Base-by-base conservation (phyloP, 2,113 vertebrate genomes). In the Lepus americanus region DNA sequence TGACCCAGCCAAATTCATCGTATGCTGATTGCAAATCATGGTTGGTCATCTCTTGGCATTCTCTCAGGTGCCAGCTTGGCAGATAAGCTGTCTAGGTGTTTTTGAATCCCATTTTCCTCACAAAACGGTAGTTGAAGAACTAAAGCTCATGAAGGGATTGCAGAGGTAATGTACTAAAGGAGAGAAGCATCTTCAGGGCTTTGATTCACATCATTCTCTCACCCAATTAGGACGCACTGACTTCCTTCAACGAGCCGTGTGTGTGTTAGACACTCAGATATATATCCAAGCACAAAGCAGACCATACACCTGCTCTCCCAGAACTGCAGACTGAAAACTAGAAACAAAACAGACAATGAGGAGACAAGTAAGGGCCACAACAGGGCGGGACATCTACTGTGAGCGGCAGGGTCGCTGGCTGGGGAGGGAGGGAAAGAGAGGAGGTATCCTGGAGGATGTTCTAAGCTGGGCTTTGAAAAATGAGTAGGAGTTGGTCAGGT, bases 121-220 rank as follows among this genome's bases (percentile, higher is more conserved):
- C 31, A 25, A 80, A 94, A 90, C 23, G 25, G 14, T n/a, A 44
- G 49, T 9, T 81, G 49, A 95, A 85, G 51, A 31, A 86, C 9
- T 27, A 90, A 61, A 39, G 22, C 49, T 89, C 59, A 66, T 39
- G 44, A 61, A n/a, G 36, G 23, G 27, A 73, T 85, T 88, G 7
- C 77, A 88, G 36, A 7, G 49, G 31, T 69, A 64, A 13, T 77
- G 12, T 81, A 22, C 39, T 74, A 80, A 87, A 59, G 19, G 36
- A 33, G 53, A 91, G 59, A 84, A 90, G 59, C 29, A 36, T 92
- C 64, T 39, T 88, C 55, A 36, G 66, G 23, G n/a, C 84, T 87
- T 96, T 91, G 79, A 67, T 73, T 93, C 73, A 33, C 81, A 36
- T 73, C 55, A 29, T 84, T 87, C 11, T 90, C 55, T 66, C 29